Conservation (phyloP, 2,888 invertebrate species). For the Apamea crenata region DNA sequence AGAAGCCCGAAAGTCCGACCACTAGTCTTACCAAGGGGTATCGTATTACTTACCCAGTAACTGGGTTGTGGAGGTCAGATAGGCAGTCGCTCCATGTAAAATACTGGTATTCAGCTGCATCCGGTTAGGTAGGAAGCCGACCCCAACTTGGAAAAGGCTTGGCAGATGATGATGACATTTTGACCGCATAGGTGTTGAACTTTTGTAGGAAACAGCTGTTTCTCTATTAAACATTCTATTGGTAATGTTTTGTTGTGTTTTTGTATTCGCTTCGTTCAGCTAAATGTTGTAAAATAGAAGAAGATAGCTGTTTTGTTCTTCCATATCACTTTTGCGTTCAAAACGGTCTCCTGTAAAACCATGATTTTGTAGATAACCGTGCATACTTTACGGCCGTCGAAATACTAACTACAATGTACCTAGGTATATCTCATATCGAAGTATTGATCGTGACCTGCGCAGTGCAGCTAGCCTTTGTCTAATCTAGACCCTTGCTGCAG, state of each 20-base stretch:
- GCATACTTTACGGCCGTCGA: neutral
- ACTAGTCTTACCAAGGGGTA: neutral
- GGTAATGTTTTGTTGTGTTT: too few relatives aligned
- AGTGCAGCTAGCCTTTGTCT: neutral
- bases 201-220: too few relatives aligned
- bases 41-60: neutral
- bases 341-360: too few relatives aligned
- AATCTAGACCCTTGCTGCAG: slow-evolving; percentile 10
- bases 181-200: too few relatives aligned
- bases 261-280: too few relatives aligned
- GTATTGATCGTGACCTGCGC: slow-evolving; percentile 32
- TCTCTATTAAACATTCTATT: too few relatives aligned
- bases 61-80: neutral
- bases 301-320: too few relatives aligned
- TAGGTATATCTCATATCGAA: neutral
- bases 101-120: neutral
- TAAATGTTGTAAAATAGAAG: too few relatives aligned
- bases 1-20: neutral
- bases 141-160: too few relatives aligned
- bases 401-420: neutral
- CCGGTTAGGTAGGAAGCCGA: neutral
- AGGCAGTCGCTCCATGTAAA: neutral
- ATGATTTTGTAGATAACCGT: neutral
- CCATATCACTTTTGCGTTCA: too few relatives aligned
- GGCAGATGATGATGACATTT: neutral